phyloP scores from a whole-genome alignment of 2,797 vertebrate genomes.

The Oreochromis mossambicus region DNA sequence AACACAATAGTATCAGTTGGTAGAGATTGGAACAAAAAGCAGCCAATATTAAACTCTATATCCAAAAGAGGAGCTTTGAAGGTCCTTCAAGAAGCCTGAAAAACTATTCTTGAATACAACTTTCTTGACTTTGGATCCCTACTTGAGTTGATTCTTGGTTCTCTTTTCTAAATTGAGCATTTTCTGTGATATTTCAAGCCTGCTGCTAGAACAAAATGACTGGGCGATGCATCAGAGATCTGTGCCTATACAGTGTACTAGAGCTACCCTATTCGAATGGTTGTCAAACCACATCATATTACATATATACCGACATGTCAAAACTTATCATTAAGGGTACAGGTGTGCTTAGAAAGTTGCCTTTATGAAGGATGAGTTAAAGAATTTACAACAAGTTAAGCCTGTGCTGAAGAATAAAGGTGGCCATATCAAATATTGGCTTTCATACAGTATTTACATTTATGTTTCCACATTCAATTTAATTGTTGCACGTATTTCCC shows the following conservation, averaged over 20 bases:
- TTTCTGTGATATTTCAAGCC: not conserved
- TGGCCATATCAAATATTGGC: too few relatives aligned
- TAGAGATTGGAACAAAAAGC: not conserved
- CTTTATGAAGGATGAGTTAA: too few relatives aligned
- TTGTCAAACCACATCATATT: not conserved
- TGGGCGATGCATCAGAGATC: not conserved
- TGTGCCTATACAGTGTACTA: not conserved
- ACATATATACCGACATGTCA: not conserved
- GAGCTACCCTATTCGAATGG: not conserved
- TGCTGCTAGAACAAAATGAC: not conserved
- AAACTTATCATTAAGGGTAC: not conserved
- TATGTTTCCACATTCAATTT: too few relatives aligned
- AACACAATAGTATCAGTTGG: not conserved
- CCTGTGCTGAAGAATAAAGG: too few relatives aligned
- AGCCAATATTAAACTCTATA: rapidly evolving
- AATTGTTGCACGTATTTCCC: too few relatives aligned
- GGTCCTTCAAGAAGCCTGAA: not conserved
- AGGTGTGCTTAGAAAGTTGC: not conserved
- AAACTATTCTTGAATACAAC: not conserved
- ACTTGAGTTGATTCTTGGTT: not conserved
- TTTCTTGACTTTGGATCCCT: not conserved
- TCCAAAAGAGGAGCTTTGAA: not conserved
- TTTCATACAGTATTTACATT: too few relatives aligned
- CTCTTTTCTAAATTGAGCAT: not conserved
- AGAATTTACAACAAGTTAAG: too few relatives aligned